Base-by-base conservation (phyloP, 1,140 invertebrate genomes). In the Drosophila takahashii region DNA sequence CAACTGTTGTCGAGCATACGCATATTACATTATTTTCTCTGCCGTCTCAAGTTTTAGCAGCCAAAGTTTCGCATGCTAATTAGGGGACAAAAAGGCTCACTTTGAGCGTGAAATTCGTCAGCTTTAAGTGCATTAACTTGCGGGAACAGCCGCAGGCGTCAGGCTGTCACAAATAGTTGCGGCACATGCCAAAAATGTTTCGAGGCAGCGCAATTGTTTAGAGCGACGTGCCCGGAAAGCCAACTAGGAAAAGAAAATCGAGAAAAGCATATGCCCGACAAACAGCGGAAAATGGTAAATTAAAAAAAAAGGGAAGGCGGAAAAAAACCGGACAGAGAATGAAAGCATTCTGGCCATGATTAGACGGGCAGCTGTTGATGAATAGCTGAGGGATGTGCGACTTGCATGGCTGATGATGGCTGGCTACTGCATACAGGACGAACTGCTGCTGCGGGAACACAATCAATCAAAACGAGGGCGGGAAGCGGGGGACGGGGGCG, bases 151-250 rank as follows among this genome's bases (percentile, higher is more conserved):
- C 15, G 32, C 15, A 54, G 70, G 70, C 79, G 81, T 73, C 81
- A 52, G 61, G 41, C 81, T 77, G 81, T 72, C 83, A 51, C 60
- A 85, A 86, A 85, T 87, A 85, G 81, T 87, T 85, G 60, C 27
- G 54, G 45, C 32, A 59, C 76, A 75, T 75, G 44, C 59, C 60
- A 48, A 75, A 71, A 70, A 65, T 67, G 42, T 48, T 70, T 57
- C 66, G n/a, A 39, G 41, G 16, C 42, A 70, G 29, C 45, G 44
- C 71, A 74, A 74, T 74, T 74, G 71, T 61, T 74, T 61, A 47
- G 50, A 50, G 36, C 59, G 51, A 76, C 72, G 72, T 76, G 72
- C 52, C 18, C 37, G 53, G 72, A 50, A 76, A 47, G 26, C 29
- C 61, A 76, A 76, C 37, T 42, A 26, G 3, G 29, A 27, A 16